Percentiles rank a stretch among this genome's conserved stretches.
Evolutionary conservation across 2,113 vertebrate species (phyloP).

Genomic region (Morone chrysops): DNA sequence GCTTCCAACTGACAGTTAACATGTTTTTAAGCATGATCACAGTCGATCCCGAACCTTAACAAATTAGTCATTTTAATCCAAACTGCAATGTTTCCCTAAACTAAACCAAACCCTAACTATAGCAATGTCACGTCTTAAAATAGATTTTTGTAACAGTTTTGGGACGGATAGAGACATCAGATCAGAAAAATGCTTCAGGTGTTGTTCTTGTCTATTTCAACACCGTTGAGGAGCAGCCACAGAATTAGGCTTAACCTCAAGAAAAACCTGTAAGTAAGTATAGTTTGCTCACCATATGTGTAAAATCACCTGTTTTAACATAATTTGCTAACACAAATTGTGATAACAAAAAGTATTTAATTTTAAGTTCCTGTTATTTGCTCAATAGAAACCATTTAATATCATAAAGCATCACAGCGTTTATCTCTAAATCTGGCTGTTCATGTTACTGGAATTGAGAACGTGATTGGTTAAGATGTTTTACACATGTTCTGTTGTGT

Average conservation of each 20-base stretch:
- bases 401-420: not conserved
- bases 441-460: constrained; percentile 16
- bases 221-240: not conserved
- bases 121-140: not conserved
- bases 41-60: not conserved
- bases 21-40: not conserved
- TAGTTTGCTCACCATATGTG: not conserved
- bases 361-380: not conserved
- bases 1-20: not conserved
- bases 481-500: constrained; percentile 32
- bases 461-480: constrained; percentile 31
- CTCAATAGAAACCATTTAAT: not conserved
- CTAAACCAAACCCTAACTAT: not conserved
- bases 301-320: not conserved
- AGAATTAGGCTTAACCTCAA: not conserved
- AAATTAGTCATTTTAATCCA: not conserved
- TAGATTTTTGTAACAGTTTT: not conserved
- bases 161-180: too few species aligned
- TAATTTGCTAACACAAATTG: not conserved
- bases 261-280: too few species aligned
- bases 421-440: not conserved
- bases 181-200: not conserved
- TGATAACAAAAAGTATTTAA: not conserved
- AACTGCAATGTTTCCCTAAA: not conserved
- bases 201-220: not conserved